Evolutionary conservation across 2,797 vertebrate genomes (phyloP).

Genomic region (Telmatherina bonti): DNA sequence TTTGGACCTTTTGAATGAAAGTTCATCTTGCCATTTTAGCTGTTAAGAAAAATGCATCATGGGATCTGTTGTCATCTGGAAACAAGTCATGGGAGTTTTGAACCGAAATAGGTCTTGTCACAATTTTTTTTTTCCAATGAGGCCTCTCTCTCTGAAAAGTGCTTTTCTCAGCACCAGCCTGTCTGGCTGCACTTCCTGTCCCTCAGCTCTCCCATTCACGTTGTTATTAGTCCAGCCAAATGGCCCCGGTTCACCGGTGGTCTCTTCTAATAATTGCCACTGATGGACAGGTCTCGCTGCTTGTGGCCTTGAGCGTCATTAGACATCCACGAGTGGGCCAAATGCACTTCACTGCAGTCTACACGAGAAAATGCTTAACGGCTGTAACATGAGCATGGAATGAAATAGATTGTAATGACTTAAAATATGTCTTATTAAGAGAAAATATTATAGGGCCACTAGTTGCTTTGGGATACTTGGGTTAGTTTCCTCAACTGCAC

Average conservation of each 20-base stretch:
- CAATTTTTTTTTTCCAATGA: slow-evolving; percentile 76
- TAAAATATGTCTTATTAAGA: slow-evolving; percentile 85
- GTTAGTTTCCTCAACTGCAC: slow-evolving; percentile 64
- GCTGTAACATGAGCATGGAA: slow-evolving; percentile 76
- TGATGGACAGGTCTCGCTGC: slow-evolving; percentile 86
- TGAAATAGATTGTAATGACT: slow-evolving; percentile 80
- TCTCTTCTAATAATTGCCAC: slow-evolving; percentile 86
- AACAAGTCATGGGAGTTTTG: slow-evolving; percentile 76
- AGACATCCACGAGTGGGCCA: slow-evolving; percentile 61
- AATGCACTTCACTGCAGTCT: slow-evolving; percentile 65
- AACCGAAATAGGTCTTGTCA: slow-evolving; percentile 83
- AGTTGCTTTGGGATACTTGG: slow-evolving; percentile 71
- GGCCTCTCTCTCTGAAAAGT: slow-evolving; percentile 79
- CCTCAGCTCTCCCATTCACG: slow-evolving; percentile 83
- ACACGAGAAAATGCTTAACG: slow-evolving; percentile 65
- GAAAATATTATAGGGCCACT: slow-evolving; percentile 78
- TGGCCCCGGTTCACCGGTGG: slow-evolving; percentile 87
- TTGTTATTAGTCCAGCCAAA: slow-evolving; percentile 89
- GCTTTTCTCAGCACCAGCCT: slow-evolving; percentile 89
- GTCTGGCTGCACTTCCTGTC: slow-evolving; percentile 92
- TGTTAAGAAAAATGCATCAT: slow-evolving; percentile 28
- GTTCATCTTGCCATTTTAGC: not conserved
- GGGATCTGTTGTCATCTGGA: slow-evolving; percentile 69
- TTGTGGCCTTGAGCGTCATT: slow-evolving; percentile 87
- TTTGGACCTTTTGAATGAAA: slow-evolving; percentile 19